Evolutionary conservation across 1,140 invertebrate genomes (phyloP).

Genomic region (Akabosia matsudoensis): DNA sequence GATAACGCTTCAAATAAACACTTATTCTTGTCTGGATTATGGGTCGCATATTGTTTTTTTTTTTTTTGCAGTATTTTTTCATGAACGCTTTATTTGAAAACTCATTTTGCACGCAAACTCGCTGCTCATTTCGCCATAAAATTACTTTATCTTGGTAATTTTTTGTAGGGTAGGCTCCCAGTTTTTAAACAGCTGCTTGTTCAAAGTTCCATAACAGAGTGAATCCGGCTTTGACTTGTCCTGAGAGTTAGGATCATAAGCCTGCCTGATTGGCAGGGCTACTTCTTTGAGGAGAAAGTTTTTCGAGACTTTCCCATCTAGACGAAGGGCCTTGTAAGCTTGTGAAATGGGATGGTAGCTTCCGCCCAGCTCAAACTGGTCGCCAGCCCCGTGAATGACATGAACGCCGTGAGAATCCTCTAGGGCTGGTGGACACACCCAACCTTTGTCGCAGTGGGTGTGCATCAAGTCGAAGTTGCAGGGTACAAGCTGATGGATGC

Average conservation of each 20-base stretch:
- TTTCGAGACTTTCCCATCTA: background rate
- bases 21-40: no score
- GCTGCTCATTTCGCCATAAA: no score
- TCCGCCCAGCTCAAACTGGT: background rate
- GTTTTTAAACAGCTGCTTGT: background rate
- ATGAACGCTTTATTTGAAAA: no score
- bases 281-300: background rate
- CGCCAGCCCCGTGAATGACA: background rate
- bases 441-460: background rate
- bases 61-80: no score
- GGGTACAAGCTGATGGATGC: background rate
- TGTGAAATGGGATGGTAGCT: background rate
- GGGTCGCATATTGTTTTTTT: no score
- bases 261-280: background rate
- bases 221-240: background rate
- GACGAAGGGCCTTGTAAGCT: background rate
- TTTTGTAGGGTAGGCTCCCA: no score
- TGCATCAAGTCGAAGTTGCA: background rate
- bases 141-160: no score
- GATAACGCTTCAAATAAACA: no score
- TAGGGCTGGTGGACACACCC: background rate
- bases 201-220: background rate
- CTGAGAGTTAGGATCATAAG: background rate
- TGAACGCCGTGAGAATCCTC: background rate
- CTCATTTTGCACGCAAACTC: no score